Conservation (phyloP, 2,797 vertebrate species). For the Jordanella pulchra region DNA sequence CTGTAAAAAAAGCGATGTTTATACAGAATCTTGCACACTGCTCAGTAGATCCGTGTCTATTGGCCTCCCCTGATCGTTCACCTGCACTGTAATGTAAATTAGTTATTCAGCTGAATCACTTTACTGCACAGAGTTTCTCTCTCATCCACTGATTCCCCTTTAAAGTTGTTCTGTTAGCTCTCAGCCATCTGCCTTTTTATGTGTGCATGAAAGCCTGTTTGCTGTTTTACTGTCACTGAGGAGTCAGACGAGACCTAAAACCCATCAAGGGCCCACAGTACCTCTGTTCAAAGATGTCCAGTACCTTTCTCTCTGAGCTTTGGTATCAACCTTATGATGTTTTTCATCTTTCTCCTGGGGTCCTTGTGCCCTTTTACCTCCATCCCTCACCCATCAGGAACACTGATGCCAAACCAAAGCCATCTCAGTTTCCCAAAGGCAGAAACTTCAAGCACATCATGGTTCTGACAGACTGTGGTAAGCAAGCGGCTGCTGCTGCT, state of each 20-base stretch:
- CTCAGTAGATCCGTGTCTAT: background rate
- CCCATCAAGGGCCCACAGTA: constrained; percentile 54
- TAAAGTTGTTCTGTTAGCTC: background rate
- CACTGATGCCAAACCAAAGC: constrained; percentile 47
- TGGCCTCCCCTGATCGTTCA: background rate
- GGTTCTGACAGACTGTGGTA: constrained; percentile 37
- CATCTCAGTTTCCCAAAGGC: constrained; percentile 47
- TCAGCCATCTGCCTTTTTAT: background rate
- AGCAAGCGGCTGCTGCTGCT: constrained; percentile 19
- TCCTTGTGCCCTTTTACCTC: constrained; percentile 46
- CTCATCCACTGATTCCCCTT: background rate
- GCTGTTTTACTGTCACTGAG: constrained; percentile 25
- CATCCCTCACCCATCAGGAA: constrained; percentile 40
- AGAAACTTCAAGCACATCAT: constrained; percentile 52
- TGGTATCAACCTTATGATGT: constrained; percentile 51
- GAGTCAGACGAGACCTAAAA: constrained; percentile 58
- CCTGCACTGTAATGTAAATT: constrained; percentile 5
- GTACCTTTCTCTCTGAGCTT: constrained; percentile 35
- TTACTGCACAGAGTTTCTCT: constrained; percentile 1
- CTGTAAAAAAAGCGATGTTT: background rate
- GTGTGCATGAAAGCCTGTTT: constrained; percentile 13
- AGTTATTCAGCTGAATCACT: constrained; percentile 19
- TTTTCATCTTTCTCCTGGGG: constrained; percentile 63
- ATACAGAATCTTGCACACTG: background rate
- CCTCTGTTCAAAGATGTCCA: constrained; percentile 57